Percentiles rank a stretch among this genome's conserved stretches.
These are phyloP conservation scores for Pseudopipra pipra DNA, from an alignment of 2,113 vertebrate genomes.

Conservation along the genomic window DNA sequence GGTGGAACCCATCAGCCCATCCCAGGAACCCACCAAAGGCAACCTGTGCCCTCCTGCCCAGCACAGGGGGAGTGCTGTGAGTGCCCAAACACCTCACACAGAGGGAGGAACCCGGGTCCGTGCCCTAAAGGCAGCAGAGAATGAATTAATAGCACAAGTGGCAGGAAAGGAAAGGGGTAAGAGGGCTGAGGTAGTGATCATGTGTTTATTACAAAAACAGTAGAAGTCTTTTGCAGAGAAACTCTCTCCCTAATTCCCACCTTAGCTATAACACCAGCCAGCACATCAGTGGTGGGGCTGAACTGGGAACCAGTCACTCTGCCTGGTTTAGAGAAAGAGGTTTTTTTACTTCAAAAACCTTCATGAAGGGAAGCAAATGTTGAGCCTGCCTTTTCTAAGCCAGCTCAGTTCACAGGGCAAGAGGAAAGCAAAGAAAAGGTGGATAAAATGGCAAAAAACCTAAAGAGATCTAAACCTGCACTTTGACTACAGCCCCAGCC, in stretches of 20 bases:
- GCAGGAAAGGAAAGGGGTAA: fast-evolving
- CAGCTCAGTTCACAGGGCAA: background rate
- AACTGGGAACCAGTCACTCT: background rate
- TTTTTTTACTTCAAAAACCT: background rate
- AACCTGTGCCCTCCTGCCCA: background rate
- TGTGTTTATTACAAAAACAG: fast-evolving
- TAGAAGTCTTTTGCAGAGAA: fast-evolving
- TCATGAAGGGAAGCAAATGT: background rate
- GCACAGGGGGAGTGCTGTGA: fast-evolving
- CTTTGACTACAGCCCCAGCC: fast-evolving
- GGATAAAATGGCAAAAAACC: fast-evolving
- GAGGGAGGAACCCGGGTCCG: fast-evolving
- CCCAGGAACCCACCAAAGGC: background rate
- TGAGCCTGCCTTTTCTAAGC: fast-evolving
- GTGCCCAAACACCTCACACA: background rate
- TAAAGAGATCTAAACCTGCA: fast-evolving
- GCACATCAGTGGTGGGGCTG: background rate
- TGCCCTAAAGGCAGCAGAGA: fast-evolving
- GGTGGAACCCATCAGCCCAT: background rate
- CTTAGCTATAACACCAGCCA: background rate
- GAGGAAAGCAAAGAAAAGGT: fast-evolving
- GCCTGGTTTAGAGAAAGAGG: too few species aligned
- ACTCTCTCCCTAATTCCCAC: background rate
- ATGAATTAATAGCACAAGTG: fast-evolving
- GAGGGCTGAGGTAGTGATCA: fast-evolving